Percentiles rank a stretch among this genome's conserved stretches.
Evolutionary conservation across 2,888 invertebrate genomes (phyloP).

Genomic region (Morinoia aosen): DNA sequence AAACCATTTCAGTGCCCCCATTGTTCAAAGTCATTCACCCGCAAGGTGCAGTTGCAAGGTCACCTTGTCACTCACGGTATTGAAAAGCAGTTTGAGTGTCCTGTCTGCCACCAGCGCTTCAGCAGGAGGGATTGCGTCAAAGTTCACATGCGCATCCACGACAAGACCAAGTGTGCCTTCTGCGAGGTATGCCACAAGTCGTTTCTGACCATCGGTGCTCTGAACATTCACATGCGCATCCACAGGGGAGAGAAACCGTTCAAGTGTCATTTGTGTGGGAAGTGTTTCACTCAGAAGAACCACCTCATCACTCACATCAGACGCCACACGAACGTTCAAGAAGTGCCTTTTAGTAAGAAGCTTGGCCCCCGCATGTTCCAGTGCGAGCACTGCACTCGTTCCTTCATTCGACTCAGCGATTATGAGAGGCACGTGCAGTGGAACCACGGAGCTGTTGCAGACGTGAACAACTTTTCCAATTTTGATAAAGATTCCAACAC

Average conservation of each 20-base stretch:
- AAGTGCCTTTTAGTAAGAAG: constrained; percentile 66
- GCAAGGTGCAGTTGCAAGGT: constrained; percentile 66
- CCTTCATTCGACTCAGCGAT: constrained; percentile 66
- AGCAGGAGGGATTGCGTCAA: constrained; percentile 67
- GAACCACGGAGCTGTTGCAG: constrained; percentile 67
- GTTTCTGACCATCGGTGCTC: constrained; percentile 66
- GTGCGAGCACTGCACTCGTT: constrained; percentile 67
- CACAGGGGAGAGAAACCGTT: constrained; percentile 67
- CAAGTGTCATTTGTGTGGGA: constrained; percentile 66
- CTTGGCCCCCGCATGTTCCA: constrained; percentile 67
- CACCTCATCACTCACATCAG: constrained; percentile 67
- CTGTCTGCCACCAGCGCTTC: constrained; percentile 66
- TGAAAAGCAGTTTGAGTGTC: constrained; percentile 67
- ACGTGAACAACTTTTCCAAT: constrained; percentile 55
- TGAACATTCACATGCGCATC: constrained; percentile 66
- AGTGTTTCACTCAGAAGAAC: constrained; percentile 67
- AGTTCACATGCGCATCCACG: constrained; percentile 67
- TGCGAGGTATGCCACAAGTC: constrained; percentile 67
- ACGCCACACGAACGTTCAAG: constrained; percentile 65
- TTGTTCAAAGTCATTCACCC: constrained; percentile 66
- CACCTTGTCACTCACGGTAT: constrained; percentile 66
- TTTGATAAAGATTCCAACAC: background rate
- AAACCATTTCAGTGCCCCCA: constrained; percentile 67
- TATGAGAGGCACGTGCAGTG: constrained; percentile 67
- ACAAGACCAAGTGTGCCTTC: constrained; percentile 66